Evolutionary conservation across 2,888 invertebrate genomes (phyloP), one percentile per base, ranked within the genome.

Genomic region (Lepidocyrtoides sp.): DNA sequence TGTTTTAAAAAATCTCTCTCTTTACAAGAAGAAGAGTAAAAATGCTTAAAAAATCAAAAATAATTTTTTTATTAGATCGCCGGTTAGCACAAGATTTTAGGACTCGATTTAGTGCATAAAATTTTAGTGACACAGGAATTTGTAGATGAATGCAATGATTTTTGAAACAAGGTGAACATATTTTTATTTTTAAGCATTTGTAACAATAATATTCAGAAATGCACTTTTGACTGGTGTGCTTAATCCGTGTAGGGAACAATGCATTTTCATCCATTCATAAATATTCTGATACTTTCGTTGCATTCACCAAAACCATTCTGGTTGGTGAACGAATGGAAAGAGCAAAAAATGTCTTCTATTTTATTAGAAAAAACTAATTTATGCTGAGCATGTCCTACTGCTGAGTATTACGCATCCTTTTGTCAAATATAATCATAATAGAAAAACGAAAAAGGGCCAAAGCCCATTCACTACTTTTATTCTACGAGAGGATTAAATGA

Each of bases 331-430:
- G 3, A 57, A 57, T 10, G 17, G n/a, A 66, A 44, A 63, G 63
- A 41, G 82, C 8, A 82, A 29, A 72, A 79, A 57, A 54, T 10
- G 29, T 12, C 41, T 41, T 17, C n/a, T n/a, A 69, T 84, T 84
- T 66, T 72, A 23, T 12, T 12, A 41, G 10, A 32, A 83, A 84
- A 85, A 90, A 91, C 87, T 92, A 91, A 92, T 92, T 92, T 92
- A 92, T 92, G 91, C 91, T 88, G 85, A 88, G 91, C 92, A 92
- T 83, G 87, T 91, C 91, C 85, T 88, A 91, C 91, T 90, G 90
- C n/a, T n/a, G n/a, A 79, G 91, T 88, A 88, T 75, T 75, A 86
- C 75, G 57, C 72, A 77, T 75, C 86, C 86, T 60, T 23, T 69
- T 75, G 77, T 75, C 75, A 77, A 36, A 48, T 63, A 7, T 41